Percentiles rank a stretch among this genome's conserved stretches.
These are phyloP conservation scores for Taxidea taxus DNA, from an alignment of 2,113 vertebrate species.

Conservation along the genomic window DNA sequence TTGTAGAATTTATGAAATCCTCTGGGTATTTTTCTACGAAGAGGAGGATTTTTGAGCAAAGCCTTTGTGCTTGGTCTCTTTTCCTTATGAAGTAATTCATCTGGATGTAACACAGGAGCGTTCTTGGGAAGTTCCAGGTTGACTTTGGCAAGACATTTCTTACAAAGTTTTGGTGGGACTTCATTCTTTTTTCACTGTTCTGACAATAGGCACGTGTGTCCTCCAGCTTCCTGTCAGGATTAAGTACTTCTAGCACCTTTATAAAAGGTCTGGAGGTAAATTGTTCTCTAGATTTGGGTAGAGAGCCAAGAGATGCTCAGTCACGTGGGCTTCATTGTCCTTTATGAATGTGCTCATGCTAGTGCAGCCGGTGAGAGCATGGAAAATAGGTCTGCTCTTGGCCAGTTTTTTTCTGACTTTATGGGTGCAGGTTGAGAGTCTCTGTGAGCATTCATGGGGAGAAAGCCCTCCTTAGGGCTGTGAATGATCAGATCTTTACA, in stretches of 20 bases:
- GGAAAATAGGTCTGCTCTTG: slow-evolving; percentile 73
- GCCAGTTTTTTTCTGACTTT: slow-evolving; percentile 54
- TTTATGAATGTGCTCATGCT: slow-evolving; percentile 64
- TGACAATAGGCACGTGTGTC: background rate
- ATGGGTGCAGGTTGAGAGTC: background rate
- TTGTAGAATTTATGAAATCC: slow-evolving; percentile 74
- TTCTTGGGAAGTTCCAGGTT: background rate
- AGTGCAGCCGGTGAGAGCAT: slow-evolving; percentile 77
- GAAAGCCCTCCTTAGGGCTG: slow-evolving; percentile 14
- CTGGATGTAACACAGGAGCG: background rate
- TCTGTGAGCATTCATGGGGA: slow-evolving; percentile 60
- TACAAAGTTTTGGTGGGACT: background rate
- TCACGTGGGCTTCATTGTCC: slow-evolving; percentile 73
- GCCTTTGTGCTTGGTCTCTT: slow-evolving; percentile 38
- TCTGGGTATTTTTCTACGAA: slow-evolving; percentile 25
- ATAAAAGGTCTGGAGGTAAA: slow-evolving; percentile 80
- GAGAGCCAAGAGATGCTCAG: slow-evolving; percentile 75
- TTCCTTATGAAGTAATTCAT: slow-evolving; percentile 44
- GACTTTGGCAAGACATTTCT: accelerated
- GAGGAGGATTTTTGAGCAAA: background rate
- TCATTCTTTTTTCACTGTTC: accelerated
- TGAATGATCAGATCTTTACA: slow-evolving; percentile 12
- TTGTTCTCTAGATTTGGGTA: slow-evolving; percentile 79
- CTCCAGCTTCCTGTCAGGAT: slow-evolving; percentile 78
- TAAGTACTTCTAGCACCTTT: slow-evolving; percentile 78